Evolutionary conservation across 1,140 invertebrate genomes (phyloP).

Genomic region (Magallana angulata): DNA sequence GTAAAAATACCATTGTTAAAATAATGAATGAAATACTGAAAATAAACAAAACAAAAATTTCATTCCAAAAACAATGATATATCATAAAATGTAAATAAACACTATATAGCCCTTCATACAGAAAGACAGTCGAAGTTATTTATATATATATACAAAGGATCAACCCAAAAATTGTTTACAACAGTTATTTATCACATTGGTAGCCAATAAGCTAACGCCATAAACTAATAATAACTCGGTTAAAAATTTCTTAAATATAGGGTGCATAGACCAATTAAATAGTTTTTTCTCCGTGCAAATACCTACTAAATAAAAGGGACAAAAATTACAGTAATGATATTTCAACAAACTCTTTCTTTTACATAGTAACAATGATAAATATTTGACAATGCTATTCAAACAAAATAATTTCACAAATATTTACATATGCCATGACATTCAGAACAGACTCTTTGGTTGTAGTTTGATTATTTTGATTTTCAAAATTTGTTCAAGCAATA

Average conservation of each 20-base stretch:
- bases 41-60: conserved; percentile 3
- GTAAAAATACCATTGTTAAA: conserved; percentile 26
- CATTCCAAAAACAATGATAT: conserved; percentile 14
- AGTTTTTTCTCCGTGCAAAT: not conserved
- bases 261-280: conserved; percentile 26
- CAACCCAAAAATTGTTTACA: conserved; percentile 23
- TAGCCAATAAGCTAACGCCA: conserved; percentile 3
- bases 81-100: conserved; percentile 24
- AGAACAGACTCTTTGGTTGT: not conserved
- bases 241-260: conserved; percentile 20
- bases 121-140: conserved; percentile 23
- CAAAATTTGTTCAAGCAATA: not conserved
- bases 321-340: not conserved
- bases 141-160: not conserved
- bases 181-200: conserved; percentile 28
- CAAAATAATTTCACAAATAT: not conserved
- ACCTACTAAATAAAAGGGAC: not conserved
- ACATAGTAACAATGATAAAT: conserved; percentile 19
- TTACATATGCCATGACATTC: conserved; percentile 4
- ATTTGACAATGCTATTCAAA: not conserved
- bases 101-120: conserved; percentile 24
- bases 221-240: not conserved
- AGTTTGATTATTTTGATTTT: conserved; percentile 14
- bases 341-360: not conserved
- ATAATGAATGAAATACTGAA: conserved; percentile 33